phyloP scores from a whole-genome alignment of 2,888 invertebrate species.

The Trachelus tabidus region DNA sequence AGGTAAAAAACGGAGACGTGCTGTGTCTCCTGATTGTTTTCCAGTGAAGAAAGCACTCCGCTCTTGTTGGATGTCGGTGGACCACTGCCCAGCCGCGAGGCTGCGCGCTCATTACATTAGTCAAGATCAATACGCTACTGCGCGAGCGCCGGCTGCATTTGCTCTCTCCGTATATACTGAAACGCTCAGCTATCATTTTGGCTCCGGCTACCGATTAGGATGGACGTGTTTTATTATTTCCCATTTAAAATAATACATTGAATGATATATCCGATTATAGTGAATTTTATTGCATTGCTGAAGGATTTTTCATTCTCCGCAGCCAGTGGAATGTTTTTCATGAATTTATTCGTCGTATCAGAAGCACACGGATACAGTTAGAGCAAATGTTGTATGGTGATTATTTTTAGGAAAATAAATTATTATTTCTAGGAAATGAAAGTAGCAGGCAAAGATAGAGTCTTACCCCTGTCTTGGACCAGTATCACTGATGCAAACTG shows the following conservation, averaged over 20 bases:
- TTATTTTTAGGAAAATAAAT: too few relatives aligned
- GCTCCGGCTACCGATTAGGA: neutral
- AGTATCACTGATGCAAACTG: neutral
- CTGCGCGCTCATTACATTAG: constrained; percentile 34
- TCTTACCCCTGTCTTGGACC: neutral
- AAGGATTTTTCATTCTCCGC: neutral
- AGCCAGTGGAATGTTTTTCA: neutral
- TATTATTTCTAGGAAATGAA: neutral
- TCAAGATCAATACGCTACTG: constrained; percentile 50
- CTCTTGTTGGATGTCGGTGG: constrained; percentile 43
- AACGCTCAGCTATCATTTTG: neutral
- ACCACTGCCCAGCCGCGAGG: constrained; percentile 56
- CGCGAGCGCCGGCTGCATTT: constrained; percentile 41
- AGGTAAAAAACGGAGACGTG: neutral
- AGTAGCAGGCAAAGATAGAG: neutral
- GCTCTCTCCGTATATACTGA: neutral
- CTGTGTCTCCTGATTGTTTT: neutral
- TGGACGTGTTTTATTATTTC: neutral
- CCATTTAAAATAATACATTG: neutral
- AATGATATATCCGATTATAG: neutral
- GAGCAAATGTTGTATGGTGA: neutral
- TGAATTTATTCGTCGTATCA: neutral
- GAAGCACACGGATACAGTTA: neutral
- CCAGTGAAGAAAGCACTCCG: neutral
- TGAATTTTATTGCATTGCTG: neutral